A percentile compares a stretch with the other conserved stretches of the same genome.
phyloP scores from a whole-genome alignment of 2,113 vertebrate species.

The Scomber colias region DNA sequence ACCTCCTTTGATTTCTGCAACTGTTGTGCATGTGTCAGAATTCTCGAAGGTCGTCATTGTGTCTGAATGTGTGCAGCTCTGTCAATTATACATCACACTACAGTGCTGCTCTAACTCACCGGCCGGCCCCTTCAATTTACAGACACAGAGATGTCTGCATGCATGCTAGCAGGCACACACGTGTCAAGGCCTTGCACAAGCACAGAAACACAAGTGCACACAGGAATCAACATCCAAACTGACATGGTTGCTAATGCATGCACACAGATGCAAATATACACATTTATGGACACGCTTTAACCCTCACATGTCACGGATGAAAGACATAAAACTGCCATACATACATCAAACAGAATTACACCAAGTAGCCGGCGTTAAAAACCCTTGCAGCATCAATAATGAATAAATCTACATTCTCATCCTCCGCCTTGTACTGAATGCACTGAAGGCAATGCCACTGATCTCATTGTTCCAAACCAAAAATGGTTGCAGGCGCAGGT shows the following conservation, averaged over 20 bases:
- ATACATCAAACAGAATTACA: constrained; percentile 62
- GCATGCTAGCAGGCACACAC: not conserved
- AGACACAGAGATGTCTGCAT: not conserved
- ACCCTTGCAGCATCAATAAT: constrained; percentile 60
- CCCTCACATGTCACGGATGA: constrained; percentile 40
- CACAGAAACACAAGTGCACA: not conserved
- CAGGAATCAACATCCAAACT: not conserved
- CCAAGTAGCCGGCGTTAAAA: constrained; percentile 46
- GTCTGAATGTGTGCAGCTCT: constrained; percentile 10
- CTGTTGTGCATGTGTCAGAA: constrained; percentile 24
- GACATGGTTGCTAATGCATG: constrained; percentile 16
- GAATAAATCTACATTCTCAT: constrained; percentile 63
- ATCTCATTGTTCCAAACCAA: constrained; percentile 48
- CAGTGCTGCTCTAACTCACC: constrained; percentile 4
- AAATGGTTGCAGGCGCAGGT: constrained; percentile 47
- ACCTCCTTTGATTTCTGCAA: constrained; percentile 30
- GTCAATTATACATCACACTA: constrained; percentile 22
- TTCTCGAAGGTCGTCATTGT: constrained; percentile 37
- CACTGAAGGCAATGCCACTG: constrained; percentile 19
- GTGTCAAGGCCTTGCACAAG: not conserved
- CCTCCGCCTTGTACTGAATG: constrained; percentile 9
- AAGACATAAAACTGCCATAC: constrained; percentile 33
- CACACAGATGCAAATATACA: constrained; percentile 48
- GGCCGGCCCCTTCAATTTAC: constrained; percentile 10
- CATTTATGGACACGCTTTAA: constrained; percentile 39